phyloP scores from a whole-genome alignment of 2,113 vertebrate genomes.

The Oreochromis spilurus region DNA sequence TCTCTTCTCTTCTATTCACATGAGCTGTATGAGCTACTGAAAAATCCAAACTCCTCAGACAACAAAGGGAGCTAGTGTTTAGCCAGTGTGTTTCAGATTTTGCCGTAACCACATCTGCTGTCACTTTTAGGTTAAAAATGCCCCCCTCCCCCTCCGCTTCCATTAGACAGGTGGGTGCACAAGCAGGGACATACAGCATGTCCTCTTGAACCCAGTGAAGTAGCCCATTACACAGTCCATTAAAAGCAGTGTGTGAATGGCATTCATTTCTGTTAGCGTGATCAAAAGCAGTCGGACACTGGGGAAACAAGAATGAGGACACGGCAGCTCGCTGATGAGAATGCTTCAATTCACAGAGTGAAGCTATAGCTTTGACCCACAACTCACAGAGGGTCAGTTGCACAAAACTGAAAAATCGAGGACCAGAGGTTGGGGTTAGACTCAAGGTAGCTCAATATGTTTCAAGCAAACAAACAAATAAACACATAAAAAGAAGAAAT shows the following conservation, averaged over 20 bases:
- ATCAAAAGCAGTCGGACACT: slow-evolving; percentile 48
- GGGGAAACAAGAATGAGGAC: slow-evolving; percentile 66
- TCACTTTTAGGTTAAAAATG: slow-evolving; percentile 4
- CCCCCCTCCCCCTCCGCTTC: not conserved
- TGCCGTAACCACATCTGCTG: slow-evolving; percentile 3
- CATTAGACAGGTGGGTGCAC: not conserved
- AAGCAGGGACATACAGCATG: slow-evolving; percentile 8
- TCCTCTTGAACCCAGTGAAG: slow-evolving; percentile 4
- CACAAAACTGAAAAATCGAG: slow-evolving; percentile 60
- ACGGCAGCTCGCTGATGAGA: slow-evolving; percentile 49
- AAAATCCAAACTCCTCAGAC: not conserved
- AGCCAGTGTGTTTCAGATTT: not conserved
- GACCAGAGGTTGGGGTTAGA: slow-evolving; percentile 16
- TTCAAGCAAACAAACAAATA: not conserved
- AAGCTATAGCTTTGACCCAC: slow-evolving; percentile 66
- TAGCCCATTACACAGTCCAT: slow-evolving; percentile 47
- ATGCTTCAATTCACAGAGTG: slow-evolving; percentile 43
- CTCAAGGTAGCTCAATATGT: slow-evolving; percentile 24
- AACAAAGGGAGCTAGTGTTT: not conserved
- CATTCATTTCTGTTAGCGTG: slow-evolving; percentile 61
- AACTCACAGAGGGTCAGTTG: slow-evolving; percentile 57
- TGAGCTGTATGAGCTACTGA: not conserved
- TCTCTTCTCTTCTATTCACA: not conserved
- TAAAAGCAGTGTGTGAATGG: slow-evolving; percentile 45
- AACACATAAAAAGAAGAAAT: not conserved